Conservation (phyloP, 2,113 vertebrate species). For the Antigone vipio region DNA sequence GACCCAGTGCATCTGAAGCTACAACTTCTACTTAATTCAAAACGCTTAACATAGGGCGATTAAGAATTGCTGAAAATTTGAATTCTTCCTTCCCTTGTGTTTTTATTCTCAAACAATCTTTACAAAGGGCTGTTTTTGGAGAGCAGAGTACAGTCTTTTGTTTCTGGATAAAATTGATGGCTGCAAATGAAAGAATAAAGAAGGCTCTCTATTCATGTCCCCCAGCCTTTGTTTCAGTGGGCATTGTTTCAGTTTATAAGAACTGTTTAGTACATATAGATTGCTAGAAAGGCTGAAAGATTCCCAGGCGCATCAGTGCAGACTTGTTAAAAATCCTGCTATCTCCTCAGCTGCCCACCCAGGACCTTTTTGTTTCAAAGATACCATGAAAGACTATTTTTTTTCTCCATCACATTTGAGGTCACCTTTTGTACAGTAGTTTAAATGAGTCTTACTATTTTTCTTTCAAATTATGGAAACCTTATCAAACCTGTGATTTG, state of each 20-base stretch:
- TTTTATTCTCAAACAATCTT: constrained; percentile 61
- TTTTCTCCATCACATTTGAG: neutral
- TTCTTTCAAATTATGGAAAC: neutral
- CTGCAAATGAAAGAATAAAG: constrained; percentile 55
- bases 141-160: constrained; percentile 63
- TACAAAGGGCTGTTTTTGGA: constrained; percentile 60
- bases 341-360: neutral
- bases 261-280: constrained; percentile 44
- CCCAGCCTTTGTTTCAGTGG: constrained; percentile 48
- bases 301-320: neutral
- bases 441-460: neutral
- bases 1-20: constrained; percentile 44
- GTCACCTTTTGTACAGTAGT: neutral
- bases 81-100: constrained; percentile 35
- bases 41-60: neutral
- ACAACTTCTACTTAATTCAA: constrained; percentile 55
- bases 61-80: constrained; percentile 63
- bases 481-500: neutral
- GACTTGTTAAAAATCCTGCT: constrained; percentile 8
- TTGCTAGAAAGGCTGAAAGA: constrained; percentile 41
- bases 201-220: constrained; percentile 51
- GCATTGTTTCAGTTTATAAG: constrained; percentile 62
- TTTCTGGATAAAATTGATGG: constrained; percentile 64
- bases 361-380: constrained; percentile 30
- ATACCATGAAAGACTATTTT: neutral